Evolutionary conservation across 2,113 vertebrate genomes (phyloP).

Genomic region (Chamaea fasciata): DNA sequence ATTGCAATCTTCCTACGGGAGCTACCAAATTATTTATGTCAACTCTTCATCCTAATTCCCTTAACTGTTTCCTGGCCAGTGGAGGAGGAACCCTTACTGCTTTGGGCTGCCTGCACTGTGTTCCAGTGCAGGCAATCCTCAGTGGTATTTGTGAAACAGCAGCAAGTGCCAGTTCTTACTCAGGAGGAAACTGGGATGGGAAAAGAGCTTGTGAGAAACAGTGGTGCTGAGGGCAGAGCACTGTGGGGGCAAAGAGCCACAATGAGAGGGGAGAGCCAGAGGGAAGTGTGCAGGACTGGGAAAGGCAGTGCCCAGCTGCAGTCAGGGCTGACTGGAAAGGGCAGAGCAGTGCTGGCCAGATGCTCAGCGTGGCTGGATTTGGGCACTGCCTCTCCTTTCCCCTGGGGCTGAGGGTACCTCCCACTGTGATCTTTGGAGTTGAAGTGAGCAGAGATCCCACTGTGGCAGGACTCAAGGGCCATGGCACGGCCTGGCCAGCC

Average conservation of each 20-base stretch:
- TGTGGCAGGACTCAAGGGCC: neutral
- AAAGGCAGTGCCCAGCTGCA: neutral
- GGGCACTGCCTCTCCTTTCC: neutral
- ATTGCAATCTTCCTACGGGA: constrained; percentile 19
- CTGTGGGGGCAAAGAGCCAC: neutral
- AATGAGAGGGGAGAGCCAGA: neutral
- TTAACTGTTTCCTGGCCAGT: neutral
- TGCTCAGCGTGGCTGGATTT: neutral
- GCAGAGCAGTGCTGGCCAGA: neutral
- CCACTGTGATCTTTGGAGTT: neutral
- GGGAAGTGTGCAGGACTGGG: neutral
- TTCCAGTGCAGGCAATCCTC: neutral
- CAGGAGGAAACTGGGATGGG: neutral
- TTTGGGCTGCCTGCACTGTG: neutral
- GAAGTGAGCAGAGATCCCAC: neutral
- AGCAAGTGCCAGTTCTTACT: neutral
- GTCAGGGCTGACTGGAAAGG: neutral
- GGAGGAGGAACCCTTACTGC: neutral
- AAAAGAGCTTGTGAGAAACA: neutral
- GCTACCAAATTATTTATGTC: constrained; percentile 23
- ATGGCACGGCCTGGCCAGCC: neutral
- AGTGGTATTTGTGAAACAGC: neutral
- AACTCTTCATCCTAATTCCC: constrained; percentile 1
- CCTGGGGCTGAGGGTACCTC: neutral
- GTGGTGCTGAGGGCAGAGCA: neutral